A percentile compares a stretch with the other conserved stretches of the same genome.
Conservation (phyloP, 2,888 invertebrate species). For the Suillia variegata region DNA sequence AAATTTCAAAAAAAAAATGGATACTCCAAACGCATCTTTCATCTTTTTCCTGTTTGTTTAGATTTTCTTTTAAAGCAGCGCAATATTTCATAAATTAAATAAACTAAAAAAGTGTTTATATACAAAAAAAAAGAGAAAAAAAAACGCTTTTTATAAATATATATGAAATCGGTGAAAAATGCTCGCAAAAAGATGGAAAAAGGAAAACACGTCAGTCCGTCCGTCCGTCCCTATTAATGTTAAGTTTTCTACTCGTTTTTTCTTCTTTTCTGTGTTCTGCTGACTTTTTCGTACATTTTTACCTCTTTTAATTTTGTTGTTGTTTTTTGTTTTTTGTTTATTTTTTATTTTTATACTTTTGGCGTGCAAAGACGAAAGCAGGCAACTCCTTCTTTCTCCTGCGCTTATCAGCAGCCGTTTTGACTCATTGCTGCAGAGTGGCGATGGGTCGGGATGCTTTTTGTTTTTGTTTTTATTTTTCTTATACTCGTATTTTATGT, state of each 20-base stretch:
- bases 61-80: no score
- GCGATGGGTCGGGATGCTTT: background rate
- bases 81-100: no score
- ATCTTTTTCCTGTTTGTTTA: no score
- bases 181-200: background rate
- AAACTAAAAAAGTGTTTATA: no score
- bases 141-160: no score
- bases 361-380: background rate
- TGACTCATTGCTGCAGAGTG: background rate
- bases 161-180: background rate
- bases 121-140: no score
- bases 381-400: background rate
- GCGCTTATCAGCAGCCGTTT: no score
- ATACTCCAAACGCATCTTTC: no score
- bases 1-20: no score
- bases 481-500: background rate
- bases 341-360: background rate
- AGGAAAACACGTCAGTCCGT: constrained; percentile 15
- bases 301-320: constrained; percentile 11
- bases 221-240: constrained; percentile 19
- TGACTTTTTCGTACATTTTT: background rate
- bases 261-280: background rate
- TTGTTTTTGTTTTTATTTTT: constrained; percentile 10
- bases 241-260: constrained; percentile 8
- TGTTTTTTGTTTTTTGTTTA: constrained; percentile 5